Evolutionary conservation across 2,797 vertebrate species (phyloP), one percentile per base, ranked within the genome.

Genomic region (Sebastes umbrosus): DNA sequence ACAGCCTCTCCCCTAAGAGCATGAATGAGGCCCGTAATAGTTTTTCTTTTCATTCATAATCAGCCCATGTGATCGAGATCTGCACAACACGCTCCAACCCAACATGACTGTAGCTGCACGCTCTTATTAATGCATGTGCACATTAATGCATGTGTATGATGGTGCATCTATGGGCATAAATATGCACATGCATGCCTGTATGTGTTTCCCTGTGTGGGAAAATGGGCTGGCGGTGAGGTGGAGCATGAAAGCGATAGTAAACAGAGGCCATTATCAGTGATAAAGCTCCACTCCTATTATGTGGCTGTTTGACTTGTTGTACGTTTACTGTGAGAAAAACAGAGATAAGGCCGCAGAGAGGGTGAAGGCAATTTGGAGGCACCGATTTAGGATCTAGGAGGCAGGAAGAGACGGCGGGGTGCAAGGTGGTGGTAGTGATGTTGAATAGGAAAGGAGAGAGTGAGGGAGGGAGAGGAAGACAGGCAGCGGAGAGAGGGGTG

Each of bases 291-390:
- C 79, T 89, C 64, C 75, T 82, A 68, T 89, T 87, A 89, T 82
- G 86, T 52, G 84, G 79, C 79, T 88, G 79, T 92, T 92, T 91
- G 85, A 87, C 84, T 83, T 84, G 78, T 74, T 82, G 82, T 67
- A 31, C 69, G 8, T 91, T 90, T 91, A 93, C 86, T 92, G 91
- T 93, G 93, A 95, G 92, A 94, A 94, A 92, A 83, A 1, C 71
- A 31, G 75, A 93, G 92, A 94, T 93, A 93, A 93, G 91, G 70
- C 66, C 13, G 9, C 32, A 8, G 83, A 82, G 81, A 87, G 83
- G 71, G 67, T 66, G 2, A 69, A 55, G 77, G 73, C 57, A 75
- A 77, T 82, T 84, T 65, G 75, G 60, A 70, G 71, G 60, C 58
- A 73, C 20, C 20, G 62, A 78, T 78, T 81, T 78, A 27, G 66